Base-by-base conservation (phyloP, 2,797 vertebrate species). In the Picus viridis region DNA sequence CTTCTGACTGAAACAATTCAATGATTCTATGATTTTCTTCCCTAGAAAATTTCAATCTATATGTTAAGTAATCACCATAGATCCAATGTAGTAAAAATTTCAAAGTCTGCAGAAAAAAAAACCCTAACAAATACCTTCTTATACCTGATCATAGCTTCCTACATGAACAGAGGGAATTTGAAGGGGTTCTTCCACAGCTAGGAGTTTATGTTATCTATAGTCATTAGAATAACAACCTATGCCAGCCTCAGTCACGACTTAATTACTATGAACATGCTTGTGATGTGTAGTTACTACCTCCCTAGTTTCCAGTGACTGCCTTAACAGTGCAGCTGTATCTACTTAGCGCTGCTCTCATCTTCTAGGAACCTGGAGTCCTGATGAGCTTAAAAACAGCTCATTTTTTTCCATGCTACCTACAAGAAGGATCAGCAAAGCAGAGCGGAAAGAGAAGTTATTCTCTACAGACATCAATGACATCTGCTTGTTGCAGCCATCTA, bases 281-380 rank as follows among this genome's bases (percentile, higher is more conserved):
- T 64, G 64, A 86, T 47, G 45, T 23, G 51, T 2, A 70, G 73
- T 54, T 81, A 72, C 63, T 82, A 64, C 43, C 10, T 45, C 54
- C 56, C 45, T 51, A 36, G 32, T 71, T 93, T 88, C 61, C 68
- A 89, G 70, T 8, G 49, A 8, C 54, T 79, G 36, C 70, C 56
- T 67, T 54, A 94, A 94, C 32, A 90, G 78, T 58, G 39, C 83
- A 92, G 64, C 69, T 95, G 69, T 39, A 79, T 82, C 72, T 73
- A 73, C 80, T 91, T 51, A 94, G 83, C 64, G 45, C 16, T 65
- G 72, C 34, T 67, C 78, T 72, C 54, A 84, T 86, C 89, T 88
- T 76, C 83, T 83, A 85, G 77, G 88, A 89, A 94, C 83, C 81
- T 86, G 77, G n/a, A 91, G 62, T 26, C 71, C 77, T 88, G 74